These are phyloP conservation scores for Acinonyx jubatus DNA, from an alignment of 2,113 vertebrate genomes.

Conservation along the genomic window DNA sequence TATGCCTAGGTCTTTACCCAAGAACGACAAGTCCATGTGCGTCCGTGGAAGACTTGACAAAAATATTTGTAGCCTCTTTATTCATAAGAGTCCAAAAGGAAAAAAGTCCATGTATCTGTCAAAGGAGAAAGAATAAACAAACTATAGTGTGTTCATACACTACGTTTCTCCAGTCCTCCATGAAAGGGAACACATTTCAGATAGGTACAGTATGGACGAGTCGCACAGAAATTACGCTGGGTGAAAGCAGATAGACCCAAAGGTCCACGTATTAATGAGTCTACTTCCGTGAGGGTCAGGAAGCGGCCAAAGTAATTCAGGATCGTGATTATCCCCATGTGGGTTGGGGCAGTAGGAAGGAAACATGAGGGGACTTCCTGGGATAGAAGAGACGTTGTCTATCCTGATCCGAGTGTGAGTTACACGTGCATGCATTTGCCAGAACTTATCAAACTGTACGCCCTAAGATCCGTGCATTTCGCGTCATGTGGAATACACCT, in stretches of 20 bases:
- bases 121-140: neutral
- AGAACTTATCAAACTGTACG: neutral
- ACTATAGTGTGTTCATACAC: neutral
- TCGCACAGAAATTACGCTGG: neutral
- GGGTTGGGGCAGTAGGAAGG: neutral
- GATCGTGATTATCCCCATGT: fast-evolving
- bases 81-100: neutral
- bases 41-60: neutral
- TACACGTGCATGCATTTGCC: neutral
- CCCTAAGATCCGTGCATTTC: neutral
- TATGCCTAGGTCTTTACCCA: neutral
- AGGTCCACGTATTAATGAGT: neutral
- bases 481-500: neutral
- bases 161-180: neutral
- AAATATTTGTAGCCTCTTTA: neutral
- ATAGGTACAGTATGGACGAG: neutral
- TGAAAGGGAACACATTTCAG: neutral
- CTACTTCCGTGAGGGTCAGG: neutral
- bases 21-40: neutral
- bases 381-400: too few species aligned
- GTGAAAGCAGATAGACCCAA: neutral
- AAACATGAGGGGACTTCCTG: neutral
- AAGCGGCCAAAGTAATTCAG: neutral
- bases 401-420: neutral
- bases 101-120: neutral